These are phyloP conservation scores for Hydractinia echinata DNA, from an alignment of 30 jellyfish, hydroid and myxozoan species.

Conservation along the genomic window DNA sequence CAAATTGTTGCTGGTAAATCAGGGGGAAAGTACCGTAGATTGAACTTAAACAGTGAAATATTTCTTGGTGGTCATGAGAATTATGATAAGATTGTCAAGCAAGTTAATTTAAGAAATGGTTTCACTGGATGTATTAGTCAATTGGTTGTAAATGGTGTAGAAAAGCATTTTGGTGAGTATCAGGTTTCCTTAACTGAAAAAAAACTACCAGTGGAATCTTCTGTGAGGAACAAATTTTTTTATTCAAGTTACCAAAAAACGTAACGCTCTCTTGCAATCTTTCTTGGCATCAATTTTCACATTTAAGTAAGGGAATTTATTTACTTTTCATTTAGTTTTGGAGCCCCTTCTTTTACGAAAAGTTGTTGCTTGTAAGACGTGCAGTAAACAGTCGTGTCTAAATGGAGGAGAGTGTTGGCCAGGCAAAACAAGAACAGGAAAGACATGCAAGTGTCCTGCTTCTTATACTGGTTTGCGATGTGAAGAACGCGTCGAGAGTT, in stretches of 20 bases:
- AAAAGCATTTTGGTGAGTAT: conserved; percentile 67
- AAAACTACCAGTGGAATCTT: no score
- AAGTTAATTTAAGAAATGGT: conserved; percentile 44
- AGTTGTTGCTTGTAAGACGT: conserved; percentile 32
- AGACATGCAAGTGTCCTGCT: conserved; percentile 49
- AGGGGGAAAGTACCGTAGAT: conserved; percentile 66
- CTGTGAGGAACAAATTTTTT: no score
- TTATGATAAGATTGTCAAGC: conserved; percentile 35
- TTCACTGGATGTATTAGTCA: conserved; percentile 80
- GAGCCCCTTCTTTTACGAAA: not conserved
- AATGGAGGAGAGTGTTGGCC: conserved; percentile 67
- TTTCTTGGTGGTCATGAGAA: conserved; percentile 83
- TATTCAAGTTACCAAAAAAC: no score
- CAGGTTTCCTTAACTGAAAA: no score
- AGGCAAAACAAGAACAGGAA: conserved; percentile 5
- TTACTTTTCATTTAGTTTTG: no score
- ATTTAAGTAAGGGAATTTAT: not conserved
- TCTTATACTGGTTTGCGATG: conserved; percentile 65
- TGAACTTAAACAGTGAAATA: conserved; percentile 72
- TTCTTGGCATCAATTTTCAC: not conserved
- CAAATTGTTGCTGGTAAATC: conserved; percentile 64
- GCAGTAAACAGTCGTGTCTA: conserved; percentile 37
- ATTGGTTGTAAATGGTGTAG: conserved; percentile 33
- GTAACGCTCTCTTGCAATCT: no score
- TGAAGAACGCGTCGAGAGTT: conserved; percentile 60